Evolutionary conservation across 2,888 invertebrate genomes (phyloP), one percentile per base, ranked within the genome.

Genomic region (Steinernema hermaphroditum): DNA sequence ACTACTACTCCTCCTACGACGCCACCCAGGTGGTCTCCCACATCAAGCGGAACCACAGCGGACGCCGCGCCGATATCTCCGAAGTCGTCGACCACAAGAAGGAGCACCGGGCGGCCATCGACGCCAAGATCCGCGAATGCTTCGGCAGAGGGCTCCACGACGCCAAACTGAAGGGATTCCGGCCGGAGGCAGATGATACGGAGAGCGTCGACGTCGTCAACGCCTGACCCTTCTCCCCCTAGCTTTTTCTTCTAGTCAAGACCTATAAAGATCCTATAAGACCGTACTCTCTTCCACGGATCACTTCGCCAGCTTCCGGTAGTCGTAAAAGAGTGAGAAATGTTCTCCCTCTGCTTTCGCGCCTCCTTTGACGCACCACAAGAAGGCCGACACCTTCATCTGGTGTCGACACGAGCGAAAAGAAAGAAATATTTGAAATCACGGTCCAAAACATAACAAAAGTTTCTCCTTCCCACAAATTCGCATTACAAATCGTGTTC

Each of bases 91-190:
- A 54, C 54, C 14, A 54, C 54, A 54, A 54, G 54, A 54, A 54
- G 54, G 4, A 2, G 27, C 6, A 24, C 24, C 54, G 54, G 6
- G 54, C 6, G 2, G 54, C 27, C 6, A 54, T 54, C 16, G 54
- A 54, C 54, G 54, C 54, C 12, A 54, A 54, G 54, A 54, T 54
- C 12, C 54, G 54, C 54, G 54, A 54, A 27, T 54, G 54, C 54
- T 54, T 54, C 54, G 54, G 54, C 6, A 54, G 16, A 27, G 54
- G 6, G 8, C 24, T 54, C 27, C 54, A 24, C 19, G 54, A 54
- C 19, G 27, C 22, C 6, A 22, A 27, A 8, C 12, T 54, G 6
- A 22, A 27, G 22, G 54, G 54, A 22, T 2, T 27, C 12, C 2
- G 24, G 54, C 8, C 27, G 22, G n/a, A 54, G 27, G 27, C 2